These are phyloP conservation scores for Nicator chloris DNA, from an alignment of 2,113 vertebrate species.

Conservation along the genomic window DNA sequence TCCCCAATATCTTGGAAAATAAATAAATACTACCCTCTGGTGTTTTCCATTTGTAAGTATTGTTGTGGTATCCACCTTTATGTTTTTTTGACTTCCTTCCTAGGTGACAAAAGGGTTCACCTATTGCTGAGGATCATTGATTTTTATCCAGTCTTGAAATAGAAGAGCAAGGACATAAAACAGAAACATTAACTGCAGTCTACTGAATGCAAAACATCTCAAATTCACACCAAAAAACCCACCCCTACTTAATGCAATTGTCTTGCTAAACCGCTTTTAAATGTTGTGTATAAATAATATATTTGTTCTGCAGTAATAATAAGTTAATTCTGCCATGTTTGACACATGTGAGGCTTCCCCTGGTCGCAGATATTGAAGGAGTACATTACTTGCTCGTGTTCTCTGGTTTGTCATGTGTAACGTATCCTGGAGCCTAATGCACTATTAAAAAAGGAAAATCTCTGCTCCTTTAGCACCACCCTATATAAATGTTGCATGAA, in stretches of 20 bases:
- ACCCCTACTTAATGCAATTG: fast-evolving
- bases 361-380: background rate
- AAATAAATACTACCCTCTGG: slow-evolving; percentile 72
- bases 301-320: background rate
- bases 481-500: background rate
- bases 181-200: background rate
- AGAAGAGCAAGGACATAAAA: background rate
- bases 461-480: background rate
- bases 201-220: background rate
- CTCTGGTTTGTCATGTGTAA: background rate
- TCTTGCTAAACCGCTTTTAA: background rate
- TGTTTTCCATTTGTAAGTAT: slow-evolving; percentile 60
- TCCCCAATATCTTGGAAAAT: slow-evolving; percentile 20
- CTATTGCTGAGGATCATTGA: background rate
- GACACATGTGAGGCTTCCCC: background rate
- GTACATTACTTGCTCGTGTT: background rate
- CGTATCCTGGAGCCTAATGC: background rate
- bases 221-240: background rate
- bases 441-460: background rate
- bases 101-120: background rate
- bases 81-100: background rate
- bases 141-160: background rate
- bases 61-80: background rate
- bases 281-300: background rate
- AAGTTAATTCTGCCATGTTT: background rate